Base-by-base conservation (phyloP, 2,797 vertebrate species). In the Sebastes taczanowskii region DNA sequence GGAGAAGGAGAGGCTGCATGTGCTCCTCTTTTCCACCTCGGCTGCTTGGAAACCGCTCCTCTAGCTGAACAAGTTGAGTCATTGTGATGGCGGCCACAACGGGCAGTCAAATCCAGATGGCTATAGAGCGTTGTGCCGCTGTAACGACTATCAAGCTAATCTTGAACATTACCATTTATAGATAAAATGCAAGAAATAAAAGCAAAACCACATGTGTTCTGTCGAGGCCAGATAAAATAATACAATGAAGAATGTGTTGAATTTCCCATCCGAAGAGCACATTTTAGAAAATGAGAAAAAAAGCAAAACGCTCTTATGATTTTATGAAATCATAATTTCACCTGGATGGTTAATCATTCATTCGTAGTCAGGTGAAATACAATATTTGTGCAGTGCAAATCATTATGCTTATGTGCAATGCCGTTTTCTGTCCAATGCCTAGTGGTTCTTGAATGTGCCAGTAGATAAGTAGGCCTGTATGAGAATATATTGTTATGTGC, bases 1-100 rank as follows among this genome's bases (percentile, higher is more conserved):
- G 62, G 63, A 79, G 20, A 46, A 64, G 63, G 73, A 63, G 66
- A 68, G 78, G 74, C 76, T 61, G 34, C 34, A 3, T 22, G 55
- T 13, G n/a, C 35, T 70, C 49, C 73, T 74, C 59, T 70, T 73
- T 49, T 74, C 68, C 77, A 66, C 67, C 72, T 78, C 78, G 65
- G 87, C 92, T 85, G 72, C 90, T 87, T 79, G 61, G 89, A 85
- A 18, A 46, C 78, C 11, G 23, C 76, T 88, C 77, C 87, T 86
- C 65, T 64, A 90, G 89, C 88, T 91, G 93, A 85, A 86, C 85
- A 85, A 82, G 91, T 71, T 80, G 88, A 18, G 82, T 89, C 88
- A 90, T 83, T 88, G 83, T 80, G 81, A 55, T n/a, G 75, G 67
- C 83, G 68, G 78, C 84, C 79, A 69, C 70, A 79, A 83, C 5